These are phyloP conservation scores for Drosophila kuntzei DNA, from an alignment of 2,888 invertebrate genomes.

Conservation along the genomic window DNA sequence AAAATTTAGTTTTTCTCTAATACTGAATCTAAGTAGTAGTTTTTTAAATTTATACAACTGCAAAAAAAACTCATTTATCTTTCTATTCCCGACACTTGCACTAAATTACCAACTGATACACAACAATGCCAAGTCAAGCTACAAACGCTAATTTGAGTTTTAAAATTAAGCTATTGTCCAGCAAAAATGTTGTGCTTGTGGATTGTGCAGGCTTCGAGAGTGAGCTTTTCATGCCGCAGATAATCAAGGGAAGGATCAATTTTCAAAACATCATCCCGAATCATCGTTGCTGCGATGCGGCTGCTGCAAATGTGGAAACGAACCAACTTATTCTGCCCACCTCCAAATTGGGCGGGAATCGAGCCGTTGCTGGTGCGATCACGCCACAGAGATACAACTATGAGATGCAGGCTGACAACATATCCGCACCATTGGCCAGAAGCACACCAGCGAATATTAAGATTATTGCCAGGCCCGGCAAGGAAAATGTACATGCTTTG, in stretches of 20 bases:
- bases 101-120: slow-evolving; percentile 7
- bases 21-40: slow-evolving; percentile 2
- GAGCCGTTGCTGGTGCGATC: background rate
- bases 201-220: slow-evolving; percentile 74
- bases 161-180: slow-evolving; percentile 75
- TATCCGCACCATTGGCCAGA: slow-evolving; percentile 46
- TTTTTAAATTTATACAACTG: slow-evolving; percentile 22
- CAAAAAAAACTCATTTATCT: background rate
- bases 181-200: slow-evolving; percentile 75
- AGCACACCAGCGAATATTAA: slow-evolving; percentile 58
- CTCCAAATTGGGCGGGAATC: slow-evolving; percentile 7
- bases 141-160: slow-evolving; percentile 39
- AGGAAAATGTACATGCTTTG: slow-evolving; percentile 47
- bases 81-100: background rate
- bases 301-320: slow-evolving; percentile 27
- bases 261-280: slow-evolving; percentile 77
- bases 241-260: slow-evolving; percentile 75
- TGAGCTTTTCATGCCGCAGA: slow-evolving; percentile 81
- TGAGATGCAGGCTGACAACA: background rate
- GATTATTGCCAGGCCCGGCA: slow-evolving; percentile 3
- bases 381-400: slow-evolving; percentile 22
- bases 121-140: slow-evolving; percentile 33
- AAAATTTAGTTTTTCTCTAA: slow-evolving; percentile 1
- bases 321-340: slow-evolving; percentile 25
- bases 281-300: slow-evolving; percentile 71